phyloP scores from a whole-genome alignment of 2,888 invertebrate species.

The Augiades crinisus region DNA sequence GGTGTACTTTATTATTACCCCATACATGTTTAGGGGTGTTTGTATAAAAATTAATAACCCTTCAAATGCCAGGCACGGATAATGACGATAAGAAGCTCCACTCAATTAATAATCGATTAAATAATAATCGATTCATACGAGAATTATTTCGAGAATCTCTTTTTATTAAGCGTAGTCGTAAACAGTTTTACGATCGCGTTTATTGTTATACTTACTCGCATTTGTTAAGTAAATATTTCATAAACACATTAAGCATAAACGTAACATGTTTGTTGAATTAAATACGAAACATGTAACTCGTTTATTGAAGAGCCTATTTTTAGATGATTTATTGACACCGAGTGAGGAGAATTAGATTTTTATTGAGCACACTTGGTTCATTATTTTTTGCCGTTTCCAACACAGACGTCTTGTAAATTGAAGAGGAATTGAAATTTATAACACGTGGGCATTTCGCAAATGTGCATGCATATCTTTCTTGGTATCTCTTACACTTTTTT shows the following conservation, averaged over 20 bases:
- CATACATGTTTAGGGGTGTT: too few species aligned
- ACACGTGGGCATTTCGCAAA: conserved; percentile 20
- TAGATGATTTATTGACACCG: conserved; percentile 12
- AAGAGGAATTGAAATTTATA: conserved; percentile 22
- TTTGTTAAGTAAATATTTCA: neutral
- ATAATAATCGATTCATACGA: too few species aligned
- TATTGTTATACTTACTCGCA: neutral
- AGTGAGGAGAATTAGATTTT: conserved; percentile 21
- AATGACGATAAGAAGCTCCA: too few species aligned
- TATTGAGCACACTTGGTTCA: conserved; percentile 15
- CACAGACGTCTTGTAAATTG: conserved; percentile 15
- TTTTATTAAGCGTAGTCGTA: neutral
- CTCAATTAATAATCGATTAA: too few species aligned
- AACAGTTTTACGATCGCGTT: conserved; percentile 4
- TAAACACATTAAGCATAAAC: neutral
- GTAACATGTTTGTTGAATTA: too few species aligned
- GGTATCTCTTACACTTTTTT: conserved; percentile 33
- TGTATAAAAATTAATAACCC: too few species aligned
- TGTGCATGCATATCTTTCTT: neutral
- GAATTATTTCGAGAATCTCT: too few species aligned
- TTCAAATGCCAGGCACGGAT: too few species aligned
- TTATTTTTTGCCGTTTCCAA: conserved; percentile 15
- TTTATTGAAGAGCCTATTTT: conserved; percentile 6
- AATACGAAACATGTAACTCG: too few species aligned
- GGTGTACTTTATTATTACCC: too few species aligned